phyloP scores from a whole-genome alignment of 2,797 vertebrate species.

The Passerculus sandwichensis region DNA sequence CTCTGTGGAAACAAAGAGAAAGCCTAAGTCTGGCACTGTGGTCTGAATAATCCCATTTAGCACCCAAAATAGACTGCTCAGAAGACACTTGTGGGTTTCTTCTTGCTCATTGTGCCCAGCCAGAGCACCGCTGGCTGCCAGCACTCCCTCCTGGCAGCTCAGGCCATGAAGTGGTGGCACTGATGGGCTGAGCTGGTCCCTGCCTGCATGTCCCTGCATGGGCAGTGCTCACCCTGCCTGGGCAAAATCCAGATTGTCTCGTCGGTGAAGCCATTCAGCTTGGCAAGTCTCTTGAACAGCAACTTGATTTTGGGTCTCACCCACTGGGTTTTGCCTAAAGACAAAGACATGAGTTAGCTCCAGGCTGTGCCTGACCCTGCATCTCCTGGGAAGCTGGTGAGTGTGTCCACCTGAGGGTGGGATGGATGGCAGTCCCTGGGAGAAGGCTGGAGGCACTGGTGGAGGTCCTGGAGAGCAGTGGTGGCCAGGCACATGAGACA shows the following conservation, averaged over 20 bases:
- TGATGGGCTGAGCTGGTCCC: background rate
- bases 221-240: constrained; percentile 35
- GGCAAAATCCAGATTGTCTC: background rate
- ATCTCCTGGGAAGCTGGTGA: background rate
- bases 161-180: background rate
- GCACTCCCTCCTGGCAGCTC: background rate
- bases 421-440: too few species aligned
- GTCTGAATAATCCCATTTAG: background rate
- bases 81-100: background rate
- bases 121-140: background rate
- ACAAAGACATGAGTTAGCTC: background rate
- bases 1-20: constrained; percentile 38
- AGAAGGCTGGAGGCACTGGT: background rate
- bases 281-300: background rate
- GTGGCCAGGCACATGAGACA: background rate
- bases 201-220: rapidly evolving
- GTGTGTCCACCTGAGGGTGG: rapidly evolving
- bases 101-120: background rate
- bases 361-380: background rate
- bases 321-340: background rate
- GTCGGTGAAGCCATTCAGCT: background rate
- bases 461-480: background rate
- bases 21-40: background rate
- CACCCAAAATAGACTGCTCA: background rate
- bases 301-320: background rate